Evolutionary conservation across 1,140 invertebrate species (phyloP).

Genomic region (Leptinotarsa texana): DNA sequence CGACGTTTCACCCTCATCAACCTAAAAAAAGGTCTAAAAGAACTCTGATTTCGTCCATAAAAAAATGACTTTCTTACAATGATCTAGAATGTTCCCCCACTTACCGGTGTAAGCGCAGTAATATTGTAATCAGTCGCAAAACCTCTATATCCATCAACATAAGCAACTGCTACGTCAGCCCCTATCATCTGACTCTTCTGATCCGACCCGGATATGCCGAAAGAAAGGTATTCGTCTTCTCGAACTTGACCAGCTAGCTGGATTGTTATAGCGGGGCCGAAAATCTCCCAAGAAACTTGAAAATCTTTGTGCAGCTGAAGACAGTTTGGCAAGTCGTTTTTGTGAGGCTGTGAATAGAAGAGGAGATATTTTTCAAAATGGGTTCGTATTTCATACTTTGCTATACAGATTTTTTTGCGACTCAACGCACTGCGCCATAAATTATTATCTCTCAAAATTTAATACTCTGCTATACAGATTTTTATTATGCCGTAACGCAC

Average conservation of each 20-base stretch:
- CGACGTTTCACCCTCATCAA: too few species aligned
- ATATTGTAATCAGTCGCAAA: constrained; percentile 84
- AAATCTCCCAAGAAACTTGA: constrained; percentile 87
- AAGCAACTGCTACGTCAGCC: constrained; percentile 79
- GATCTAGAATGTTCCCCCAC: constrained; percentile 32
- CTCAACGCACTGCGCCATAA: too few species aligned
- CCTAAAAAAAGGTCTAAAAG: too few species aligned
- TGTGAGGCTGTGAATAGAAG: constrained; percentile 55
- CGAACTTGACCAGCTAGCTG: constrained; percentile 79
- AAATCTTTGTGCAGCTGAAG: constrained; percentile 80
- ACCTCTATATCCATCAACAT: constrained; percentile 72
- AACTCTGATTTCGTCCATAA: neutral
- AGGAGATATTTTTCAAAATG: too few species aligned
- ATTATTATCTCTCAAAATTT: too few species aligned
- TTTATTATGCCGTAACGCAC: too few species aligned
- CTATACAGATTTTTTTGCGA: too few species aligned
- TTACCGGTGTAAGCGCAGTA: constrained; percentile 78
- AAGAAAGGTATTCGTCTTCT: constrained; percentile 83
- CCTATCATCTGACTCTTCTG: constrained; percentile 80
- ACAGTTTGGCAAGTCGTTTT: constrained; percentile 77
- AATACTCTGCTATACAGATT: too few species aligned
- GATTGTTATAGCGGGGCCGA: constrained; percentile 85
- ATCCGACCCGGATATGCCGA: constrained; percentile 79
- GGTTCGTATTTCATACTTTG: too few species aligned
- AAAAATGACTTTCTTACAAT: neutral